Conservation (phyloP, 2,888 invertebrate species). For the Sialis fuliginosa region DNA sequence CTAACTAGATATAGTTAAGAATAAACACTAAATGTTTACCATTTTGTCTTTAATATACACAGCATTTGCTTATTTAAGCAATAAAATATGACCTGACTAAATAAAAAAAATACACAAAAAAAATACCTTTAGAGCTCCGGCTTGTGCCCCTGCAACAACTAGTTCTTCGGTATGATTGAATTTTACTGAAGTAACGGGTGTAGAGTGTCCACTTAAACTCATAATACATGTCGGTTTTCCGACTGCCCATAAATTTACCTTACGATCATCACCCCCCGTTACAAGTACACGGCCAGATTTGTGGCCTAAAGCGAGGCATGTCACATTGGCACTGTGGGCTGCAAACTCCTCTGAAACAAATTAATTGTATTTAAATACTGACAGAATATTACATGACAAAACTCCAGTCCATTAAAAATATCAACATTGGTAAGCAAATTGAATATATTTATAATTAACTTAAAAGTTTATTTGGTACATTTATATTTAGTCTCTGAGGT, state of each 20-base stretch:
- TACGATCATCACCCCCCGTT: conserved; percentile 92
- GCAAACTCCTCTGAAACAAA: conserved; percentile 61
- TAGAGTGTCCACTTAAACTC: conserved; percentile 88
- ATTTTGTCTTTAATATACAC: too few relatives aligned
- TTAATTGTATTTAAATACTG: conserved; percentile 10
- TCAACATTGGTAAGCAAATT: too few relatives aligned
- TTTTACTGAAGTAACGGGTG: conserved; percentile 85
- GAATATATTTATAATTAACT: too few relatives aligned
- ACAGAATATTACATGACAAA: background rate
- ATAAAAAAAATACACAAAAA: too few relatives aligned
- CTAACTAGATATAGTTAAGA: too few relatives aligned
- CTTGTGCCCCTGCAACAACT: conserved; percentile 86
- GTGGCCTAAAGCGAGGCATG: conserved; percentile 75
- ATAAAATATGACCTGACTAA: too few relatives aligned
- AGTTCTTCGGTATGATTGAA: conserved; percentile 90
- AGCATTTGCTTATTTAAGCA: too few relatives aligned
- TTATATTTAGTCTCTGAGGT: background rate
- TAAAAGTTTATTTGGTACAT: too few relatives aligned
- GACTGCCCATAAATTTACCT: conserved; percentile 93
- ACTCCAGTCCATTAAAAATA: too few relatives aligned
- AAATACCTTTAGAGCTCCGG: conserved; percentile 66
- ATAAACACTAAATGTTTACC: too few relatives aligned
- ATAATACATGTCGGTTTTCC: conserved; percentile 90
- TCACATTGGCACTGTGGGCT: conserved; percentile 75
- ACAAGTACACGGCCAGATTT: conserved; percentile 82